These are phyloP conservation scores for Catalaphyllia jardinei DNA, from an alignment of 64 coral and sea anemone species.

Conservation along the genomic window DNA sequence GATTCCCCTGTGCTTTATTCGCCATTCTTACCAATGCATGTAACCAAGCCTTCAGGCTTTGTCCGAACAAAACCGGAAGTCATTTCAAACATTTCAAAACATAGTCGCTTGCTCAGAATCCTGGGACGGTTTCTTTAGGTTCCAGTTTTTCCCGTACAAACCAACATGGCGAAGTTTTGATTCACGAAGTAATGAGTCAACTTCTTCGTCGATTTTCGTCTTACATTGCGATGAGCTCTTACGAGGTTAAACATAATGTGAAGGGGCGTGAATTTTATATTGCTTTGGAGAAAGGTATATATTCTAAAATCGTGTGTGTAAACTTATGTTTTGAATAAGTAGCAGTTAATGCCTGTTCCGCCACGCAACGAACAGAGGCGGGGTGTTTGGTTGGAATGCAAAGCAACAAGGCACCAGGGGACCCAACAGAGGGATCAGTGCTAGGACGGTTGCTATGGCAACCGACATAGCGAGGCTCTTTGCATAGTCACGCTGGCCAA, in stretches of 20 bases:
- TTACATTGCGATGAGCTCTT: constrained; percentile 31
- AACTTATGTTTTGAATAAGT: no score
- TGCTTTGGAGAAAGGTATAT: constrained; percentile 30
- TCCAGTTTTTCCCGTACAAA: background rate
- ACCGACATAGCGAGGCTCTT: no score
- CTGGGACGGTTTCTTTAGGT: background rate
- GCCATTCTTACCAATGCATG: constrained; percentile 66
- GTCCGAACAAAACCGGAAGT: constrained; percentile 81
- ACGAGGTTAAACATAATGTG: constrained; percentile 30
- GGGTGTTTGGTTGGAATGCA: no score
- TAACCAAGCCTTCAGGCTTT: constrained; percentile 82
- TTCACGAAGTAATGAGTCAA: background rate
- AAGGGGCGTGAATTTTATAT: constrained; percentile 42
- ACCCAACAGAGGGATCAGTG: no score
- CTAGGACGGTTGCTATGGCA: no score
- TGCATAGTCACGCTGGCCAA: no score
- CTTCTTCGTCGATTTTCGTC: constrained; percentile 25
- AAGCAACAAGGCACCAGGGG: no score
- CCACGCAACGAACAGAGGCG: no score
- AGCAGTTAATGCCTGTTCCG: no score
- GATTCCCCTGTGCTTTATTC: constrained; percentile 34
- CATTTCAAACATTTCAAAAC: constrained; percentile 18
- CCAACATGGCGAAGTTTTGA: background rate
- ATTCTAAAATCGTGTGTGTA: background rate
- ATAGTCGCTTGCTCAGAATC: background rate